Percentiles rank a stretch among this genome's conserved stretches.
Conservation (phyloP, 1,140 invertebrate genomes). For the Eubasilissa regina region DNA sequence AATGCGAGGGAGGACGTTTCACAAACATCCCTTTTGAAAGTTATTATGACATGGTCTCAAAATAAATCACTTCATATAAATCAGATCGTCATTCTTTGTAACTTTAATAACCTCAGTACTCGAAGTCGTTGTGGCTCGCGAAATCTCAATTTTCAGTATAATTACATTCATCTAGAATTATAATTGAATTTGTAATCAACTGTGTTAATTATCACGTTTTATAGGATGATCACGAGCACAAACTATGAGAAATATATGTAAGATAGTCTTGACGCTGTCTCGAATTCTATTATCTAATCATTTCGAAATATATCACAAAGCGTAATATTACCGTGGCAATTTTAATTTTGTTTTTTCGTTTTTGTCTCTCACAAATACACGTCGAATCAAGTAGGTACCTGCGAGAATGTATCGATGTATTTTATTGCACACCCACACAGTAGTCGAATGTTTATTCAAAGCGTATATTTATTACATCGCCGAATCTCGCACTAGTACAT, state of each 20-base stretch:
- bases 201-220: too few species aligned
- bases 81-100: conserved; percentile 50
- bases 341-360: conserved; percentile 15
- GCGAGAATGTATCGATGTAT: conserved; percentile 19
- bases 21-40: conserved; percentile 37
- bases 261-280: not conserved
- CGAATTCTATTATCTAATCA: conserved; percentile 9
- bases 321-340: not conserved
- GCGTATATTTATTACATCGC: conserved; percentile 31
- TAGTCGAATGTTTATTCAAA: conserved; percentile 36
- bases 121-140: not conserved
- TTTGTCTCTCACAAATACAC: not conserved
- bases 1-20: conserved; percentile 30
- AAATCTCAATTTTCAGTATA: conserved; percentile 20
- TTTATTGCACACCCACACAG: conserved; percentile 32
- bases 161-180: conserved; percentile 4
- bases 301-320: not conserved
- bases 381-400: not conserved
- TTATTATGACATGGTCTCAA: conserved; percentile 43
- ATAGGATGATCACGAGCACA: too few species aligned
- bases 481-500: conserved; percentile 15
- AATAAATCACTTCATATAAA: conserved; percentile 55
- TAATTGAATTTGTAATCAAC: not conserved
- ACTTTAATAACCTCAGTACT: not conserved
- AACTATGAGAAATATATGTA: too few species aligned